Evolutionary conservation across 1,140 invertebrate species (phyloP).

Genomic region (Drosophila novamexicana): DNA sequence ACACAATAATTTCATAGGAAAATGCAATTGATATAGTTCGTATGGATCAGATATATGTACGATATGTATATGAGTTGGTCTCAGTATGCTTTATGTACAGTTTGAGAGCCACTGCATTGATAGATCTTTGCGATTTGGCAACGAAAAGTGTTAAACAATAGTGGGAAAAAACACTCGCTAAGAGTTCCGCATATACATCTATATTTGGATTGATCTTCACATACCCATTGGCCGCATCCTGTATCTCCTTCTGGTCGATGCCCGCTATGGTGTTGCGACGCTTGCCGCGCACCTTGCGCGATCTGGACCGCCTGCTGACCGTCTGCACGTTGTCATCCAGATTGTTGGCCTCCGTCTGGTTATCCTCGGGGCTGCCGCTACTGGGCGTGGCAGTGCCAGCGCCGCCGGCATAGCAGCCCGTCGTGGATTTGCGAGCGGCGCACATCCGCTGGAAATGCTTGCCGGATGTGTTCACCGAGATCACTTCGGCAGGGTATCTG

Average conservation of each 20-base stretch:
- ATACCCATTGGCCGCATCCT: conserved; percentile 91
- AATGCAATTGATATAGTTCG: conserved; percentile 53
- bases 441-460: conserved; percentile 94
- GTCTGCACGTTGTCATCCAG: conserved; percentile 85
- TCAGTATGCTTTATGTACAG: conserved; percentile 58
- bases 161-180: conserved; percentile 13
- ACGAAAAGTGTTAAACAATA: conserved; percentile 44
- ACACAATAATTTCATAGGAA: conserved; percentile 74
- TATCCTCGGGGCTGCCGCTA: conserved; percentile 84
- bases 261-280: conserved; percentile 95
- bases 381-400: conserved; percentile 84
- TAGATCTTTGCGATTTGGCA: conserved; percentile 37
- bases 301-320: conserved; percentile 89
- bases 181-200: not conserved
- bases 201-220: conserved; percentile 83
- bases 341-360: conserved; percentile 79
- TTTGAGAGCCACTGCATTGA: conserved; percentile 42
- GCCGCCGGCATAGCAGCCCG: conserved; percentile 80
- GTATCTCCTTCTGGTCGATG: conserved; percentile 93
- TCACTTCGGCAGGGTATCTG: conserved; percentile 94
- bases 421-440: conserved; percentile 91
- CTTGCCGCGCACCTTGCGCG: conserved; percentile 90
- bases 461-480: conserved; percentile 94
- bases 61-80: conserved; percentile 21
- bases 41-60: conserved; percentile 31